These are phyloP conservation scores for Trissolcus basalis DNA, from an alignment of 1,140 invertebrate genomes.

Conservation along the genomic window DNA sequence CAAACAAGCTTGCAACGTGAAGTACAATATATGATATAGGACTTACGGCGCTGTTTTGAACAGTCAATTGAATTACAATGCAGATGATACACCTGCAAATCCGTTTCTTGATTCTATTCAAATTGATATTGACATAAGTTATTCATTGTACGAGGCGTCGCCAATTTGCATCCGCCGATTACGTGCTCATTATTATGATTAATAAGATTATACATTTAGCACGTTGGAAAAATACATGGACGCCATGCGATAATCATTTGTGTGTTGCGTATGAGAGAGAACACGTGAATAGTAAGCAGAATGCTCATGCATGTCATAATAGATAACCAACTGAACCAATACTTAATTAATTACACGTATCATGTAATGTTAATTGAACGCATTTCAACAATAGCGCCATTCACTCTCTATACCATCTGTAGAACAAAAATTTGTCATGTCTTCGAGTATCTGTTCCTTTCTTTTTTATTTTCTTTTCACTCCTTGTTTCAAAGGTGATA, in stretches of 20 bases:
- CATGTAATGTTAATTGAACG: constrained; percentile 13
- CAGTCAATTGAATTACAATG: constrained; percentile 7
- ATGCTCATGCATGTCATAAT: constrained; percentile 9
- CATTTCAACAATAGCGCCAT: too few species aligned
- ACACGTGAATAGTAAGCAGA: constrained; percentile 13
- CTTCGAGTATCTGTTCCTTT: too few species aligned
- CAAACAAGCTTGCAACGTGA: too few species aligned
- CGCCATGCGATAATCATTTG: constrained; percentile 1
- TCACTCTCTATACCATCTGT: too few species aligned
- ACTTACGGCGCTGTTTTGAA: constrained; percentile 1
- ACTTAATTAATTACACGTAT: constrained; percentile 22
- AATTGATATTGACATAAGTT: constrained; percentile 6
- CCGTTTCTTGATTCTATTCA: not conserved
- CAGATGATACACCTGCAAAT: constrained; percentile 3
- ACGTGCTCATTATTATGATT: too few species aligned
- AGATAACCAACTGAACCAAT: constrained; percentile 14
- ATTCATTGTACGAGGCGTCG: too few species aligned
- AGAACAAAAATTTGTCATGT: too few species aligned
- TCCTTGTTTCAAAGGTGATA: too few species aligned
- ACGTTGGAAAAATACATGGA: not conserved
- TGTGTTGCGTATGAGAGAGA: not conserved
- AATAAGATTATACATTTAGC: too few species aligned
- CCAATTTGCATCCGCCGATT: too few species aligned
- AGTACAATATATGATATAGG: too few species aligned
- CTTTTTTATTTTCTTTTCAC: too few species aligned